Conservation (phyloP, 2,888 invertebrate species). For the Axea sp. region DNA sequence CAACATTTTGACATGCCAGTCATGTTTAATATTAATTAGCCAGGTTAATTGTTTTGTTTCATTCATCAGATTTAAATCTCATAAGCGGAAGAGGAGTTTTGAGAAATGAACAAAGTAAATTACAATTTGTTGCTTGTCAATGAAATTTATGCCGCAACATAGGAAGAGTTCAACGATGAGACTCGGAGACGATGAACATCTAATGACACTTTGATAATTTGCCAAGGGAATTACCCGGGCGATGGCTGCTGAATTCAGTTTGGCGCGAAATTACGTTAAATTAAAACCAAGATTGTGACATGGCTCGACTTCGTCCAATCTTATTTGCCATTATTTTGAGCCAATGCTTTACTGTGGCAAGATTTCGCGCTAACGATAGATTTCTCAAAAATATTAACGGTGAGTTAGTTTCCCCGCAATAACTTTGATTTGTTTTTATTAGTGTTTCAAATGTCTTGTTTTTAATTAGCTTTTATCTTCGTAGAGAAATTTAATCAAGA, state of each 20-base stretch:
- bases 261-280: conserved; percentile 44
- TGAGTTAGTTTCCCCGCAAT: conserved; percentile 17
- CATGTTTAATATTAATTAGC: conserved; percentile 44
- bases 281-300: conserved; percentile 38
- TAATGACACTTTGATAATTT: conserved; percentile 6
- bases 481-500: conserved; percentile 27
- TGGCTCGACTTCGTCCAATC: conserved; percentile 36
- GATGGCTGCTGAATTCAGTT: conserved; percentile 34
- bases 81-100: neutral
- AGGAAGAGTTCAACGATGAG: too few species aligned
- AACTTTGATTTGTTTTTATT: too few species aligned
- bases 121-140: neutral
- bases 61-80: conserved; percentile 7
- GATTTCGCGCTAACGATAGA: conserved; percentile 47
- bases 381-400: conserved; percentile 30
- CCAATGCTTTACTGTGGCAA: conserved; percentile 22
- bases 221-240: conserved; percentile 11
- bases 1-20: conserved; percentile 50
- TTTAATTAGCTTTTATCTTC: conserved; percentile 16
- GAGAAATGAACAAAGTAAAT: conserved; percentile 11
- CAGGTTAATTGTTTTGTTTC: conserved; percentile 6
- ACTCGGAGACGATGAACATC: neutral
- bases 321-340: conserved; percentile 19
- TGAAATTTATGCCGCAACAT: conserved; percentile 13
- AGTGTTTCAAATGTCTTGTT: too few species aligned